Evolutionary conservation across 2,888 invertebrate species (phyloP).

Genomic region (Biston betularia): DNA sequence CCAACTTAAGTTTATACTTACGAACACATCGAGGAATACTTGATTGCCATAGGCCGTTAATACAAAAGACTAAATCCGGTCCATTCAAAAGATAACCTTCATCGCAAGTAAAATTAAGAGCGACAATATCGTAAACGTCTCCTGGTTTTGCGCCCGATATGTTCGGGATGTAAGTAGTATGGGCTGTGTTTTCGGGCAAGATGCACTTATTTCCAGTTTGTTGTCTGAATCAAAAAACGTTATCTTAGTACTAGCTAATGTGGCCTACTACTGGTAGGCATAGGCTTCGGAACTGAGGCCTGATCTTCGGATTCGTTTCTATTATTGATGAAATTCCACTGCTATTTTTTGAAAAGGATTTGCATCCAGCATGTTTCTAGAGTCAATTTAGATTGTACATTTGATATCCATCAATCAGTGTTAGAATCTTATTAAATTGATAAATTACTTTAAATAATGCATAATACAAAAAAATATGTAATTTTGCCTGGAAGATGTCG

Average conservation of each 20-base stretch:
- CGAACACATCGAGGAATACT: constrained; percentile 19
- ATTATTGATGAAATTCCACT: too few species aligned
- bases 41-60: constrained; percentile 2
- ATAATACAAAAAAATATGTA: too few species aligned
- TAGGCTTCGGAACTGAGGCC: too few species aligned
- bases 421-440: too few species aligned
- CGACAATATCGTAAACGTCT: constrained; percentile 1
- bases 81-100: constrained; percentile 5
- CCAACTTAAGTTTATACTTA: constrained; percentile 38
- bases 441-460: too few species aligned
- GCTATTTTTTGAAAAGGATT: too few species aligned
- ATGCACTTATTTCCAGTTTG: not conserved
- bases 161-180: constrained; percentile 7
- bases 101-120: not conserved
- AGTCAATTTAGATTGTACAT: too few species aligned
- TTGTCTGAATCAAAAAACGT: not conserved
- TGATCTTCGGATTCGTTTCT: too few species aligned
- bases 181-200: constrained; percentile 4
- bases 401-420: too few species aligned
- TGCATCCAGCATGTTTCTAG: too few species aligned
- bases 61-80: not conserved
- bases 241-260: not conserved
- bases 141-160: constrained; percentile 5
- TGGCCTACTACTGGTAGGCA: too few species aligned
- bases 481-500: too few species aligned